Base-by-base conservation (phyloP, 2,888 invertebrate genomes). In the Drosophila engyochracea region DNA sequence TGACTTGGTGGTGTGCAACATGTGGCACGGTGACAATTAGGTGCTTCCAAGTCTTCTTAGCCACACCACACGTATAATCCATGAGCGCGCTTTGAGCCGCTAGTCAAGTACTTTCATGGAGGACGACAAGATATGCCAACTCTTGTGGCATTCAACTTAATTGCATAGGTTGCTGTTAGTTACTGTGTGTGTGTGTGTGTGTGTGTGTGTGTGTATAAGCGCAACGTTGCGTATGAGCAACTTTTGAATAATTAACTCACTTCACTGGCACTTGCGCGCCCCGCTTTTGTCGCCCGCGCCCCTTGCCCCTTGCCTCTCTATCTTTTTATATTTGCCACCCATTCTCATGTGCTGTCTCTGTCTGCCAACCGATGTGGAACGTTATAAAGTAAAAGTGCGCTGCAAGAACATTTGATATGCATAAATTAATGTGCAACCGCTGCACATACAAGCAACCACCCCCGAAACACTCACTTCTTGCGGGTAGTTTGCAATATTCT, bases 201-300 rank as follows among this genome's bases (percentile, higher is more conserved):
- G 30, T 65, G 37, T 49, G 54, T 55, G 37, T 58, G 59, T 65
- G 47, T 16, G 33, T 33, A 31, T 28, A 7, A 35, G 64, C 77
- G 69, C 77, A 85, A 78, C 89, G 86, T 82, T 90, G 90, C 87
- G 91, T 87, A 87, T 91, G 88, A 82, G 85, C 88, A 91, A 89
- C 90, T 91, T 82, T 87, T 87, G 85, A 87, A 91, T 89, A 89
- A 91, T 89, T 87, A 89, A 91, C 88, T 91, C 81, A 82, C 81
- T 84, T 85, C 79, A 84, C 76, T 87, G 87, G 73, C 76, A 65
- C 72, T 72, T 69, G 70, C 54, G 51, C 55, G 49, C 54, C 59
- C 60, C 59, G 55, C 54, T 71, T 67, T 67, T 57, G 65, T 57
- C 28, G 12, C 37, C 28, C 41, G 52, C 31, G 28, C 31, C 16